Evolutionary conservation across 2,113 vertebrate species (phyloP).

Genomic region (Stegostoma tigrinum): DNA sequence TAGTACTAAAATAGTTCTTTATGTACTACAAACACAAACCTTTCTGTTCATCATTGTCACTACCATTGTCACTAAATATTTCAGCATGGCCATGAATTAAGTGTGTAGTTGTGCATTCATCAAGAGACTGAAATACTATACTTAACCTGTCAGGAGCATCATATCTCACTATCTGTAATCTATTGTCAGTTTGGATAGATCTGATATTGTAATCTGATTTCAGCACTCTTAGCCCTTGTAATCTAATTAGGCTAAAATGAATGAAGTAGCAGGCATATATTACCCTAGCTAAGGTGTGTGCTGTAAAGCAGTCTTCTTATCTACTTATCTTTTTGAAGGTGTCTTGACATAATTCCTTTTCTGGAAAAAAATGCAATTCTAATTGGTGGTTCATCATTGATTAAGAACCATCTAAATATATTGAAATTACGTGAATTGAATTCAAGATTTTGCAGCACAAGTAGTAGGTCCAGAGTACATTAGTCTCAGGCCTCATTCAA

Average conservation of each 20-base stretch:
- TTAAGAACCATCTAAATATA: not conserved
- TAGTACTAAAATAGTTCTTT: slow-evolving; percentile 9
- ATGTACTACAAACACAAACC: slow-evolving; percentile 6
- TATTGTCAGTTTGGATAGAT: slow-evolving; percentile 1
- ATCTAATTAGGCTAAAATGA: slow-evolving; percentile 27
- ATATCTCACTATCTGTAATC: slow-evolving; percentile 28
- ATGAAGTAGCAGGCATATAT: not conserved
- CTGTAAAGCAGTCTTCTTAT: not conserved
- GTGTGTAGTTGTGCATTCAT: not conserved
- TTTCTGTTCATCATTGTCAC: not conserved
- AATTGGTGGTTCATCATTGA: not conserved
- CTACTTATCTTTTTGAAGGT: not conserved
- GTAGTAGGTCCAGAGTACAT: not conserved
- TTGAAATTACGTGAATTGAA: not conserved
- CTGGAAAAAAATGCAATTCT: not conserved
- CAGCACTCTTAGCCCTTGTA: not conserved
- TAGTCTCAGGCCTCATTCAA: too few relatives aligned
- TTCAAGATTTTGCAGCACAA: not conserved
- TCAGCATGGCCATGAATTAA: slow-evolving; percentile 25
- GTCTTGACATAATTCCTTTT: not conserved
- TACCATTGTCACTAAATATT: not conserved
- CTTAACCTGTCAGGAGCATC: not conserved
- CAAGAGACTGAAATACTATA: slow-evolving; percentile 17
- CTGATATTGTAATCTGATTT: slow-evolving; percentile 16
- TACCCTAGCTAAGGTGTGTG: not conserved